Evolutionary conservation across 2,113 vertebrate genomes (phyloP), one percentile per base, ranked within the genome.

Genomic region (Hipposideros armiger): DNA sequence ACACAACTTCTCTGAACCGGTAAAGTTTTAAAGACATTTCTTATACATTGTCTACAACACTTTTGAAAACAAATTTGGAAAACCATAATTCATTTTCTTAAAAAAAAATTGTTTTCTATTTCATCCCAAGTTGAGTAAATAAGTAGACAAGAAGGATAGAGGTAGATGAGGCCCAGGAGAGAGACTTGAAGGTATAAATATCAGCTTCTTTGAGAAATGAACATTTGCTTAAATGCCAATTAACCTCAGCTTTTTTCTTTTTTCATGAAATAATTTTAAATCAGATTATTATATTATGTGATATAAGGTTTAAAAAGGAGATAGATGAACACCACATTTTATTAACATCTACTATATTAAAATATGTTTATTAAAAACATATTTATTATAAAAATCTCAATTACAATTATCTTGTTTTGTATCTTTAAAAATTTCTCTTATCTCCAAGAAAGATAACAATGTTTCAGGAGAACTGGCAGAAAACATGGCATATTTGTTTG

Each of bases 11-110:
- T 42, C 67, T 76, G 77, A 95, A 96, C 76, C 50, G 69, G 78
- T 82, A 92, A 97, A 87, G n/a, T 91, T 96, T 97, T 85, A 94
- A 95, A 94, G 47, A 76, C 76, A 97, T 90, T 92, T 96, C 72
- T 94, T 72, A 94, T 36, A 62, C 14, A 82, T 95, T 84, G 90
- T 70, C 64, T 92, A 50, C 36, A 97, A 69, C 10, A 87, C 7
- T 85, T 47, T 81, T 52, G 17, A 94, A 94, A 66, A 84, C 26
- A 45, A 42, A 36, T 58, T 91, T 84, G 16, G 8, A 66, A 90
- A 84, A 60, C 82, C 0, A 56, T 62, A 7, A 62, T 24, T 62
- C 4, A 52, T 36, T 77, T 97, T 66, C 80, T 60, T 64, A 69
- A 62, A 11, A 42, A 93, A 87, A 88, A 80, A 56, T 32, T 80